Conservation (phyloP, 2,797 vertebrate genomes). For the Myotis pilosus region DNA sequence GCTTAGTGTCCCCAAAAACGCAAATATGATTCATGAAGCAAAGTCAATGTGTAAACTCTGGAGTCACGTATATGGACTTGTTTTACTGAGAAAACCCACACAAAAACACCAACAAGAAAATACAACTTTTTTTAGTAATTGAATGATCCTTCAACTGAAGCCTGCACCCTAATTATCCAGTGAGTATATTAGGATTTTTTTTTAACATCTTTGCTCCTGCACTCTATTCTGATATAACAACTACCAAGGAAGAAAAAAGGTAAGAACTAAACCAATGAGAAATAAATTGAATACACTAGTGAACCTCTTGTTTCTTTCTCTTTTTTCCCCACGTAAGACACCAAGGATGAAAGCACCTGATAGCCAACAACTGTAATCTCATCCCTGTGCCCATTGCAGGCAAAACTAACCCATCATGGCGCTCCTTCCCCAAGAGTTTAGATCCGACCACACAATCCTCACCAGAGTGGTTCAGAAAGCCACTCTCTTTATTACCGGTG, state of each 20-base stretch:
- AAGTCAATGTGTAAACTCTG: background rate
- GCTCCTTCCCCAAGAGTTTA: background rate
- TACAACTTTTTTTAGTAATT: background rate
- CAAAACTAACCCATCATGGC: background rate
- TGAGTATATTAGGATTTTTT: background rate
- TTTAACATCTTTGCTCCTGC: background rate
- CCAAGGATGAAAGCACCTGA: background rate
- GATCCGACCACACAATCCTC: background rate
- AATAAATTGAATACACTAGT: background rate
- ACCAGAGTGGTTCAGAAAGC: background rate
- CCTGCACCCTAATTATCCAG: background rate
- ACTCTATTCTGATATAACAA: background rate
- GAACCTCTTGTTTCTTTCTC: background rate
- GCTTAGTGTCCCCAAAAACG: background rate
- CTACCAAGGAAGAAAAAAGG: background rate
- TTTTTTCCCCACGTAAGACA: background rate
- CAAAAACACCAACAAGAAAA: too few relatives aligned
- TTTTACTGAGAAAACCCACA: background rate
- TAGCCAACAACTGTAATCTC: background rate
- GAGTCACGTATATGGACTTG: background rate
- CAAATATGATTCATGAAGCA: background rate
- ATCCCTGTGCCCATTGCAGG: background rate
- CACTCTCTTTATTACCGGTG: background rate
- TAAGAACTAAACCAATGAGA: background rate
- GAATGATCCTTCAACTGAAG: background rate